Conservation (phyloP, 1,140 invertebrate genomes). For the Ctenoplectra terminalis region DNA sequence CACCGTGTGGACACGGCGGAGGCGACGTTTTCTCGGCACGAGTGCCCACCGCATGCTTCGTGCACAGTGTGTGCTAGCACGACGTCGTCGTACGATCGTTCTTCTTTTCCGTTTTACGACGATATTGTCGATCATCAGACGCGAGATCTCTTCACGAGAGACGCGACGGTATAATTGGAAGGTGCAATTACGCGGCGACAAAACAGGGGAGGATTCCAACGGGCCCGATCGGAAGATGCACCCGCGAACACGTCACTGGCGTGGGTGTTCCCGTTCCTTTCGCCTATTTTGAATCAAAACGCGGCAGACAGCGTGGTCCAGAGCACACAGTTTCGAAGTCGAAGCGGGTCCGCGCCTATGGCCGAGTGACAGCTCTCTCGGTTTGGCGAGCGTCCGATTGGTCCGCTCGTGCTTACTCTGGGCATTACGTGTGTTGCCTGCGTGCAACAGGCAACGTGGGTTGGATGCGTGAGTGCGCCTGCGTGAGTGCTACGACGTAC, state of each 20-base stretch:
- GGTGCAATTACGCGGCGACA: background rate
- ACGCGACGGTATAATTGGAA: background rate
- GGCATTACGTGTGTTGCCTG: conserved; percentile 57
- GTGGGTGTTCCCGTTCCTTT: conserved; percentile 62
- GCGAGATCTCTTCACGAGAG: conserved; percentile 14
- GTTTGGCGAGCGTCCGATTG: conserved; percentile 42
- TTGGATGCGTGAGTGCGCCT: conserved; percentile 66
- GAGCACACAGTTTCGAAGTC: background rate
- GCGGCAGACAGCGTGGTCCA: conserved; percentile 2
- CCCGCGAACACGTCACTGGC: conserved; percentile 45
- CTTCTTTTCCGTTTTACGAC: conserved; percentile 37
- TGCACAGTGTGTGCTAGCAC: conserved; percentile 54
- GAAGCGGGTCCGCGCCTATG: conserved; percentile 47
- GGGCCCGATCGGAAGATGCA: conserved; percentile 40
- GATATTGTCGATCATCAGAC: conserved; percentile 37
- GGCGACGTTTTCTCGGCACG: conserved; percentile 72
- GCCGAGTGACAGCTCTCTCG: conserved; percentile 32
- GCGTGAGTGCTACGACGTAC: conserved; percentile 53
- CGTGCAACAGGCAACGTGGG: conserved; percentile 37
- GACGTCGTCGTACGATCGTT: conserved; percentile 42
- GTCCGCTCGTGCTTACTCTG: conserved; percentile 16
- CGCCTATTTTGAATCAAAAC: background rate
- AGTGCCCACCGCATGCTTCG: conserved; percentile 64
- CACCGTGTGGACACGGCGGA: conserved; percentile 67
- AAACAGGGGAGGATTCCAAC: background rate